These are phyloP conservation scores for Macropis europaea DNA, from an alignment of 2,888 invertebrate species.

Conservation along the genomic window DNA sequence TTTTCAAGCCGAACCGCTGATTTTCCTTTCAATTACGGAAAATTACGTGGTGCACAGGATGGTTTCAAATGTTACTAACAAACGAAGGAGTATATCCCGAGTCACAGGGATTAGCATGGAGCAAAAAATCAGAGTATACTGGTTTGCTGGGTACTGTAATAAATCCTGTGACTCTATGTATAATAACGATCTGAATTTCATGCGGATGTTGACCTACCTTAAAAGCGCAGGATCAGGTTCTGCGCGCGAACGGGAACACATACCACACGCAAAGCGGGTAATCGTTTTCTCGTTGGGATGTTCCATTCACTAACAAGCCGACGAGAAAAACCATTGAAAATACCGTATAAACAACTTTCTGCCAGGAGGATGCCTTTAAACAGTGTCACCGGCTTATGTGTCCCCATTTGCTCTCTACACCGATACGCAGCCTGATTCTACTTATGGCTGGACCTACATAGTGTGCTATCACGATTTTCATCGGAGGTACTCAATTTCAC, in stretches of 20 bases:
- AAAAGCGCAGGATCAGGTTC: conserved; percentile 32
- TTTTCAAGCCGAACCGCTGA: background rate
- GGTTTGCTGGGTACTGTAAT: background rate
- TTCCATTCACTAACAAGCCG: conserved; percentile 32
- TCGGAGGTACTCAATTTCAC: background rate
- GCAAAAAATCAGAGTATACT: no score
- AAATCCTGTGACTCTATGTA: conserved; percentile 4
- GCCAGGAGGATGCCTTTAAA: conserved; percentile 13
- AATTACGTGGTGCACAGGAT: background rate
- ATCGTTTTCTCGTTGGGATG: conserved; percentile 16
- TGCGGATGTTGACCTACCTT: conserved; percentile 11
- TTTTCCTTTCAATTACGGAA: background rate
- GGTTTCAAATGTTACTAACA: background rate
- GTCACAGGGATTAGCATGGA: no score
- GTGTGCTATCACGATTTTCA: background rate
- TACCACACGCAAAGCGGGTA: conserved; percentile 10
- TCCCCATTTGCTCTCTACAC: conserved; percentile 35
- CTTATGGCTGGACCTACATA: conserved; percentile 23
- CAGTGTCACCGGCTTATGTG: conserved; percentile 46
- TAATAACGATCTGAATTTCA: conserved; percentile 37
- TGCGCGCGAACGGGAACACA: conserved; percentile 31
- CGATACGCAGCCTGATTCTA: conserved; percentile 30
- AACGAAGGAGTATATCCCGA: no score
- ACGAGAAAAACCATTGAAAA: conserved; percentile 31
- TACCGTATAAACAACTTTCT: conserved; percentile 39